Percentiles rank a stretch among this genome's conserved stretches.
phyloP scores from a whole-genome alignment of 2,797 vertebrate genomes.

The Astyanax mexicanus region DNA sequence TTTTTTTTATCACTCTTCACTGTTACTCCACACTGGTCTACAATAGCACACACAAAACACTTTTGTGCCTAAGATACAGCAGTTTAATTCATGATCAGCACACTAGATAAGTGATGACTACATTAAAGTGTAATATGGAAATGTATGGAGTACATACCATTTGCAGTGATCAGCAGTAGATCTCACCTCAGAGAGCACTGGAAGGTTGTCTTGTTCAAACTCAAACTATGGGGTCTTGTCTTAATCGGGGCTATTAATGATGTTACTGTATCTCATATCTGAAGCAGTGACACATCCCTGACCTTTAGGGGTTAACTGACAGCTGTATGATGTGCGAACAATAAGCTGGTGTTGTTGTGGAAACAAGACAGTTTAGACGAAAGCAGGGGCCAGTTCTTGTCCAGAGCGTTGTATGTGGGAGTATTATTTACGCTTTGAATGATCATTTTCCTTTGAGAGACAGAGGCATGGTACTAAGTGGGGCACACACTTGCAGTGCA shows the following conservation, averaged over 20 bases:
- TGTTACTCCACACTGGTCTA: background rate
- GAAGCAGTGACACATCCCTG: slow-evolving; percentile 70
- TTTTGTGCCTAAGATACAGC: background rate
- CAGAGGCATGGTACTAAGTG: too few species aligned
- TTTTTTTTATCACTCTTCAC: too few species aligned
- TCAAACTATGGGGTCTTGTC: slow-evolving; percentile 53
- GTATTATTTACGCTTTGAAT: slow-evolving; percentile 59
- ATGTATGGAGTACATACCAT: slow-evolving; percentile 37
- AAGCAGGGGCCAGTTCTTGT: slow-evolving; percentile 52
- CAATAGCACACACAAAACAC: background rate
- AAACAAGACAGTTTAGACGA: slow-evolving; percentile 62
- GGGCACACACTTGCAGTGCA: too few species aligned
- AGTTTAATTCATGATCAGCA: background rate
- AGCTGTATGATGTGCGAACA: slow-evolving; percentile 67
- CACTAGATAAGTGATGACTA: background rate
- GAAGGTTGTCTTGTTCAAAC: slow-evolving; percentile 6
- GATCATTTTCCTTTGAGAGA: slow-evolving; percentile 67
- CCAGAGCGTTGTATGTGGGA: slow-evolving; percentile 69
- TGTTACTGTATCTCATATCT: slow-evolving; percentile 36
- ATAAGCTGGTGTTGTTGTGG: slow-evolving; percentile 56
- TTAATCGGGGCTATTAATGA: slow-evolving; percentile 45
- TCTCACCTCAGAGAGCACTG: slow-evolving; percentile 2
- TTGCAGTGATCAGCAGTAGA: slow-evolving; percentile 25
- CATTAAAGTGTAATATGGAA: background rate
- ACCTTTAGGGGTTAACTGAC: slow-evolving; percentile 71